A percentile compares a stretch with the other conserved stretches of the same genome.
Evolutionary conservation across 2,797 vertebrate species (phyloP).

Genomic region (Pseudochromis fuscus): DNA sequence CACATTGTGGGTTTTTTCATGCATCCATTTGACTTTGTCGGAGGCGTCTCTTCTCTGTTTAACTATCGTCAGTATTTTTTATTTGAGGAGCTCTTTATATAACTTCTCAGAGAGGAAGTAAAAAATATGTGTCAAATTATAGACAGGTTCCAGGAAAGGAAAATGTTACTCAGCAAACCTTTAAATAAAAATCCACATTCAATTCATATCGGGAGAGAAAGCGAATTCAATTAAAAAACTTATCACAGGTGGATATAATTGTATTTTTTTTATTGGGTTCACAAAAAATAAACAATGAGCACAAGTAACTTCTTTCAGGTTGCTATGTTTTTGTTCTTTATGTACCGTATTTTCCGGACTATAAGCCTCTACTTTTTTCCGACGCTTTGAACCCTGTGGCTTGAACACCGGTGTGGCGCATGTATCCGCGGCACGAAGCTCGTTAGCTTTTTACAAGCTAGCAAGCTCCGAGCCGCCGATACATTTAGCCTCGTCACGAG

Average conservation of each 20-base stretch:
- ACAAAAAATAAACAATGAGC: neutral
- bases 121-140: neutral
- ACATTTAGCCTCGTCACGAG: no score
- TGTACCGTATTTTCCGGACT: no score
- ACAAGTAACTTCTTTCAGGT: no score
- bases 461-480: no score
- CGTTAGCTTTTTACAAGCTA: no score
- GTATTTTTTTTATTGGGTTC: neutral
- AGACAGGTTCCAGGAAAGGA: neutral
- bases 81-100: neutral
- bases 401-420: no score
- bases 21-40: neutral
- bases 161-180: no score
- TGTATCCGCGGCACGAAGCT: no score
- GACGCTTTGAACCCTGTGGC: no score
- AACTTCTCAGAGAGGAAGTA: neutral
- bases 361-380: no score
- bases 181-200: no score
- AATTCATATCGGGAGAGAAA: neutral
- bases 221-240: neutral
- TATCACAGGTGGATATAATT: neutral
- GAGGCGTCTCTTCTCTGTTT: neutral
- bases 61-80: neutral
- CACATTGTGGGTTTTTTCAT: constrained; percentile 12
- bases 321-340: no score